phyloP scores from a whole-genome alignment of 1,140 invertebrate genomes.

The Eufriesea mexicana region DNA sequence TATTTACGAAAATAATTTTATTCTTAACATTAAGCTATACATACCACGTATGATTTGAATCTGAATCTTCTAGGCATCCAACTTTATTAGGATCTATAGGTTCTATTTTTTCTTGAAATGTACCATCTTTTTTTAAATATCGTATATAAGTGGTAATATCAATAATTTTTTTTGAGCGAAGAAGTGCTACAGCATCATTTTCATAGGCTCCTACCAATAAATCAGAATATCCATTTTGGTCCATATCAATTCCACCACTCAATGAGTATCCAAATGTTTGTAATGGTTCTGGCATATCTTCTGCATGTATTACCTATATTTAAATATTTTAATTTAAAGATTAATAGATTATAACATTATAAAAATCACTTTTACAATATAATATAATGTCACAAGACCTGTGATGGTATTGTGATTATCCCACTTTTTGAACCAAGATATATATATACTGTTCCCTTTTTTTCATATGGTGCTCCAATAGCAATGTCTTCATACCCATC shows the following conservation, averaged over 20 bases:
- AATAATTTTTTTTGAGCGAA: conserved; percentile 92
- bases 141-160: conserved; percentile 86
- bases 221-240: conserved; percentile 96
- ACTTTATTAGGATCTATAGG: conserved; percentile 91
- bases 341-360: conserved; percentile 12
- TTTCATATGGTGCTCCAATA: conserved; percentile 95
- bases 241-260: conserved; percentile 94
- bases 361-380: background rate
- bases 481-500: conserved; percentile 95
- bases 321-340: conserved; percentile 18
- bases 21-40: conserved; percentile 41
- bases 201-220: conserved; percentile 94
- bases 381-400: conserved; percentile 81
- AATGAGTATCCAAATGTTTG: conserved; percentile 94
- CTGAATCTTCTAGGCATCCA: conserved; percentile 87
- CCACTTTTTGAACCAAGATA: conserved; percentile 91
- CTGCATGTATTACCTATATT: conserved; percentile 83
- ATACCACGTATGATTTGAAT: conserved; percentile 89
- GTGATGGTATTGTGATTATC: conserved; percentile 88
- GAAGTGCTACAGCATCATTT: conserved; percentile 88
- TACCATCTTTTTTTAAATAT: conserved; percentile 70
- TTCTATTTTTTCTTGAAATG: conserved; percentile 83
- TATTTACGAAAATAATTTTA: conserved; percentile 7
- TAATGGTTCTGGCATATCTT: conserved; percentile 83
- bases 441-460: conserved; percentile 92